Base-by-base conservation (phyloP, 2,888 invertebrate species). In the Scaptomyza polygonia region DNA sequence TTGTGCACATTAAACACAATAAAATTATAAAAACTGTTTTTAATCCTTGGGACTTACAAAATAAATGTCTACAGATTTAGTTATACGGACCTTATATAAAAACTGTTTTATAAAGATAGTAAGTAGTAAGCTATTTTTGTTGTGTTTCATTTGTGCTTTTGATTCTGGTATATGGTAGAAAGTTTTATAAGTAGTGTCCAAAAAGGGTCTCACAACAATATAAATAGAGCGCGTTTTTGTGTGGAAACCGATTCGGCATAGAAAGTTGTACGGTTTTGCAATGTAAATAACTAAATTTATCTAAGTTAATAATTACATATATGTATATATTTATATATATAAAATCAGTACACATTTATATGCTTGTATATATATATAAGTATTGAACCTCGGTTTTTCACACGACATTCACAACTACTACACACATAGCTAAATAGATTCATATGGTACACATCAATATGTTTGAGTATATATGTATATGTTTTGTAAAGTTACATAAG, bases 261-360 rank as follows among this genome's bases (percentile, higher is more conserved):
- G 68, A 59, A 59, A 61, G 57, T 58, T 64, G 52, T 68, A 49
- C 53, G 49, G 58, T 57, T 39, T 61, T 56, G 61, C 70, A 58
- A 62, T 79, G 62, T 65, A 82, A 65, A 59, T 51, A 85, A 85
- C 69, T 64, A 85, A 82, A 79, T 64, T 54, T 53, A 56, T 64
- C 65, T 66, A 74, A 42, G 39, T 59, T 56, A 63, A 59, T 67
- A 72, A 49, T 47, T 74, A 62, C 36, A 63, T 53, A 51, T 48
- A 72, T 77, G 59, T 77, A 75, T 82, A 86, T 82, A 86, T 25
- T 3, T 25, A 0, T 86, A 86, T 77, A 75, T 82, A 86, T 82
- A 86, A 82, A 82, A 86, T 82, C 82, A 82, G 82, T 82, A 82
- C 82, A 82, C 82, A 86, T 78, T 78, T 58, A 77, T 67, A 76